phyloP scores from a whole-genome alignment of 2,113 vertebrate species.

The Hymenochirus boettgeri region DNA sequence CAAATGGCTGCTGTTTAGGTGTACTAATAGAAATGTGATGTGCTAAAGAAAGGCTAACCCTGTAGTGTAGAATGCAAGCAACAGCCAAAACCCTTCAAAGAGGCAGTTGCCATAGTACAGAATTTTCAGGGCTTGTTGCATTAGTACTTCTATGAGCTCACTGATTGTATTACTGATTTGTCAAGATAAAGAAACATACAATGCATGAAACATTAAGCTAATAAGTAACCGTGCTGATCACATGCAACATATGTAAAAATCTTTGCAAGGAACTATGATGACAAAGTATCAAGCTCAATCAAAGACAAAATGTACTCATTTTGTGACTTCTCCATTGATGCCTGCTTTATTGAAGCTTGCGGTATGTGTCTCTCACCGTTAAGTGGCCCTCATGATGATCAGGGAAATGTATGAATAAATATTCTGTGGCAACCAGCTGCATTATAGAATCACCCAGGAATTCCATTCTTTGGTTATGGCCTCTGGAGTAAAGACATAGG shows the following conservation, averaged over 20 bases:
- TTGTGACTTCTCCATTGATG: constrained; percentile 27
- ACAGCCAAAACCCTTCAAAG: too few relatives aligned
- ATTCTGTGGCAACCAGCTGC: constrained; percentile 96
- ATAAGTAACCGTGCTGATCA: constrained; percentile 45
- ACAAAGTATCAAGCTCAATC: constrained; percentile 46
- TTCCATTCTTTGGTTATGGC: constrained; percentile 99
- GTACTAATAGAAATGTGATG: too few relatives aligned
- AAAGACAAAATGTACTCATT: constrained; percentile 45
- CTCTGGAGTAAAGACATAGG: constrained; percentile 64
- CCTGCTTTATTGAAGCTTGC: constrained; percentile 29
- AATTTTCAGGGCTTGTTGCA: background rate
- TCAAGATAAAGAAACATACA: constrained; percentile 19
- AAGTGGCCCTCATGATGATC: constrained; percentile 98
- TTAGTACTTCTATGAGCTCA: constrained; percentile 5
- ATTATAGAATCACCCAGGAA: constrained; percentile 98
- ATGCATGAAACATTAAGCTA: constrained; percentile 24
- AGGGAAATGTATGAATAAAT: constrained; percentile 97
- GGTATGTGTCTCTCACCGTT: constrained; percentile 73
- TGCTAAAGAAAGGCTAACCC: too few relatives aligned
- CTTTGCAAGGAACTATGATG: constrained; percentile 43
- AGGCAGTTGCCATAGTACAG: too few relatives aligned
- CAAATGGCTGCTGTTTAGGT: too few relatives aligned
- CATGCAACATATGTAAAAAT: constrained; percentile 41
- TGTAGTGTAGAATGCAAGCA: too few relatives aligned
- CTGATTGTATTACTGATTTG: constrained; percentile 45